Conservation (phyloP, 2,113 vertebrate species). For the Numenius arquata region DNA sequence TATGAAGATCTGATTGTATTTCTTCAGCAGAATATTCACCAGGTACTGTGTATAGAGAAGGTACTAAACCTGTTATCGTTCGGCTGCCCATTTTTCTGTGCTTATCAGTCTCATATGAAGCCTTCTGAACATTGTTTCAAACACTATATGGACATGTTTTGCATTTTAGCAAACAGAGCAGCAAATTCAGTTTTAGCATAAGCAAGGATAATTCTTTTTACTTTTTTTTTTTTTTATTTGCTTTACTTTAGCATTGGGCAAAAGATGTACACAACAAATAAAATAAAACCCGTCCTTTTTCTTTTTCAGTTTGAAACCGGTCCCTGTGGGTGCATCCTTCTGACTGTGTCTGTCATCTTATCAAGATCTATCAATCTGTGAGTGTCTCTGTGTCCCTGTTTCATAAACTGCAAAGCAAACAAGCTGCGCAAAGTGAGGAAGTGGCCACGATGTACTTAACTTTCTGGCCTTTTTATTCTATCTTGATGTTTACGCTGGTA, state of each 20-base stretch:
- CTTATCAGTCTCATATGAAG: not conserved
- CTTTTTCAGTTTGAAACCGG: conserved; percentile 85
- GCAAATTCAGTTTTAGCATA: not conserved
- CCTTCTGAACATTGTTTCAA: not conserved
- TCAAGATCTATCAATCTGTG: conserved; percentile 87
- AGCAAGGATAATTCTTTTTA: not conserved
- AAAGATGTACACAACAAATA: not conserved
- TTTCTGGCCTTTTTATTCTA: not conserved
- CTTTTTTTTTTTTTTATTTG: not conserved
- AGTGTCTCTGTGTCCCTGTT: conserved; percentile 40
- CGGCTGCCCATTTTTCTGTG: not conserved
- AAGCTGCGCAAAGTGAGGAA: not conserved
- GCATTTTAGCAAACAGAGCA: not conserved
- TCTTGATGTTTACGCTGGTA: not conserved
- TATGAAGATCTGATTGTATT: conserved; percentile 79
- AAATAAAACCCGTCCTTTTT: not conserved
- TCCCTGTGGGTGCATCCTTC: conserved; percentile 84
- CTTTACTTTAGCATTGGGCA: not conserved
- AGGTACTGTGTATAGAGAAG: conserved; percentile 70
- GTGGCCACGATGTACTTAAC: not conserved
- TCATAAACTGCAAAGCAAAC: not conserved
- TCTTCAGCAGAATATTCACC: conserved; percentile 83
- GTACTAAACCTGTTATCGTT: not conserved
- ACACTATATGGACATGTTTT: rapidly evolving
- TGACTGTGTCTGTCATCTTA: conserved; percentile 87